Base-by-base conservation (phyloP, 2,113 vertebrate genomes). In the Nerophis lumbriciformis region DNA sequence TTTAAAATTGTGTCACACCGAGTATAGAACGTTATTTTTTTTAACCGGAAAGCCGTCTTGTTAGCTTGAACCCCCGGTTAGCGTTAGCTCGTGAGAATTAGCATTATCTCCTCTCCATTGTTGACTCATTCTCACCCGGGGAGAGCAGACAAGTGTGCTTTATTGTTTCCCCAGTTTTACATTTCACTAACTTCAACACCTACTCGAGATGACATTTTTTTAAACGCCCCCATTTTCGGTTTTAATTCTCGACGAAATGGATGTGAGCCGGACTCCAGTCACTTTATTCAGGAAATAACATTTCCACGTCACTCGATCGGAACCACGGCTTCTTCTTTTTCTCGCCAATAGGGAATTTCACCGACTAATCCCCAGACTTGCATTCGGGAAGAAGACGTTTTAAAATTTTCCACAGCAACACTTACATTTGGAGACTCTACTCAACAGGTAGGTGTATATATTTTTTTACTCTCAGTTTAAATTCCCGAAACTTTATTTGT, bases 401-500 rank as follows among this genome's bases (percentile, higher is more conserved):
- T 8, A 42, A 9, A 3, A 37, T 55, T 14, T 35, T 53, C 19
- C 35, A 15, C 14, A n/a, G 5, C 4, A 6, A n/a, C 0, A 5
- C 37, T 55, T 9, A 1, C 13, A 39, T 39, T 38, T n/a, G 14
- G 12, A 53, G 11, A 53, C 52, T 35, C 52, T 13, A 14, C 36
- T 39, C 70, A 83, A 73, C 77, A 81, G 86, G 86, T 88, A 69
- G 35, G 76, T 80, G 45, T 58, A 1, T 59, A 36, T 36, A 14
- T 35, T 21, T 9, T 42, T 42, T 42, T 8, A 42, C 39, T 6
- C 10, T 42, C 6, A 8, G 9, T 42, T 6, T 6, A 42, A 42
- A 42, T 42, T 42, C 19, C 19, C 19, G 2, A 42, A 8, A 8
- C 39, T 42, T 42, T 4, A 42, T 42, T 6, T 42, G 39, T 42